Evolutionary conservation across 2,113 vertebrate species (phyloP).

Genomic region (Chionomys nivalis): DNA sequence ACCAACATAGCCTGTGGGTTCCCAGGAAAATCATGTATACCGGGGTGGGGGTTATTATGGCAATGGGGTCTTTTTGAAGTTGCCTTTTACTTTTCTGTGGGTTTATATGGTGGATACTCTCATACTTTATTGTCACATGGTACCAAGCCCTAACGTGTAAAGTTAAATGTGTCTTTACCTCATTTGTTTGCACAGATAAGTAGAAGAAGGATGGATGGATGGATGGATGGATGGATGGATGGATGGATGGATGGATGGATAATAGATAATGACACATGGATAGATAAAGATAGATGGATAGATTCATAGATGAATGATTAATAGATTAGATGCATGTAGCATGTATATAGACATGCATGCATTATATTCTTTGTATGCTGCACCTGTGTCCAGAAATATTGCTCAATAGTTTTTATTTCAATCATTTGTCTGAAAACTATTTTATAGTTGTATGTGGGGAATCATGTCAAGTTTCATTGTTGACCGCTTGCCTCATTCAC

Average conservation of each 20-base stretch:
- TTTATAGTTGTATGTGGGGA: neutral
- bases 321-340: neutral
- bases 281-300: neutral
- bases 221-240: neutral
- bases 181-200: neutral
- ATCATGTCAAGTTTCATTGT: neutral
- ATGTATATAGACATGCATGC: neutral
- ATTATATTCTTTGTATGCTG: neutral
- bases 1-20: neutral
- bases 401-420: neutral
- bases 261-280: neutral
- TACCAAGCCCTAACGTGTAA: too few species aligned
- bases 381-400: neutral
- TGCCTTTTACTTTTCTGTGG: slow-evolving; percentile 1
- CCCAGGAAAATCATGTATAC: neutral
- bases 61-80: neutral
- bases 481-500: slow-evolving; percentile 7
- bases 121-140: neutral
- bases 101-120: neutral
- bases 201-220: neutral
- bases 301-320: neutral
- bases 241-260: neutral
- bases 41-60: neutral
- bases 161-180: neutral
- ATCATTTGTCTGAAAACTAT: neutral